Evolutionary conservation across 2,113 vertebrate genomes (phyloP), one percentile per base, ranked within the genome.

Genomic region (Lucifuga dentata): DNA sequence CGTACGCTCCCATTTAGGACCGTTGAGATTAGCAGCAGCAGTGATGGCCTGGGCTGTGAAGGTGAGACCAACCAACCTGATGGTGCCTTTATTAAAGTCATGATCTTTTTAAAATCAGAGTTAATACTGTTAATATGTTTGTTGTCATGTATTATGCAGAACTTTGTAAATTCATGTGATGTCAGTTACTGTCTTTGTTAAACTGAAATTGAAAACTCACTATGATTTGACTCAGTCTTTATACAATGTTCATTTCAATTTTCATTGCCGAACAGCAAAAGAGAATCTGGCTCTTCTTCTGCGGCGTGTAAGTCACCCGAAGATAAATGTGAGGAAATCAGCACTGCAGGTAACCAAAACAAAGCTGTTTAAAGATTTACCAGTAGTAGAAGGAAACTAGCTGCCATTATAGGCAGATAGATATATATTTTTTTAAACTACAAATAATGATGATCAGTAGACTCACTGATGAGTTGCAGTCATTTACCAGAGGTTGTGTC

Each of bases 321-420:
- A 96, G 79, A 92, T 81, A 35, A 96, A 90, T 0, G 96, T 99
- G 59, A 93, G 98, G 83, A 99, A 95, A 80, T 94, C 95, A 3
- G 96, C 97, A 0, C 75, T 99, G 23, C 96, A 98, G 97, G 98
- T 98, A 83, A 29, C 17, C 26, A 19, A 13, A 32, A 5, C 40
- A 5, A 5, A 38, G 13, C 36, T 13, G 9, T 3, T 38, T 38
- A 3, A 40, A n/a, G 13, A 40, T 40, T 3, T 40, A 40, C 15
- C 12, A 5, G 26, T 29, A 29, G 26, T n/a, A n/a, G 26, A 29
- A 5, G 3, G 3, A 29, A 29, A 29, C 26, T 29, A 29, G 7
- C 26, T n/a, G n/a, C n/a, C n/a, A n/a, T n/a, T n/a, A n/a, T n/a
- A n/a, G n/a, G n/a, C n/a, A n/a, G 3, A 38, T 6, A 3, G n/a